Percentiles rank a stretch among this genome's conserved stretches.
Evolutionary conservation across 2,888 invertebrate species (phyloP).

Genomic region (Leptura quadrifasciata): DNA sequence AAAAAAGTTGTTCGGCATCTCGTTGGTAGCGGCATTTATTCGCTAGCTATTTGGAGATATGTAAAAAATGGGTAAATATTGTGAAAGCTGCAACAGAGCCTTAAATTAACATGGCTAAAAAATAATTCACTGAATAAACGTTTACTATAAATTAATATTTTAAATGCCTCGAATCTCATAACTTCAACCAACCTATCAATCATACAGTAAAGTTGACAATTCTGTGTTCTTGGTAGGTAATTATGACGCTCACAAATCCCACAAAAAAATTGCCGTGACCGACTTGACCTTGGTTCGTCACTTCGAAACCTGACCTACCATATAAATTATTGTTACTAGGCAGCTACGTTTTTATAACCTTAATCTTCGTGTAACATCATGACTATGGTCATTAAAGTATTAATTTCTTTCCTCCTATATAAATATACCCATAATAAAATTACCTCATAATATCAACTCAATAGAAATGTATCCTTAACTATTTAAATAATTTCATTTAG

Average conservation of each 20-base stretch:
- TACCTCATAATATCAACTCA: too few species aligned
- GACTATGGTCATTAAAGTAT: not conserved
- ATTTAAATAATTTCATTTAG: too few species aligned
- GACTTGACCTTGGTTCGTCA: conserved; percentile 45
- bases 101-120: too few species aligned
- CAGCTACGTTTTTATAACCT: conserved; percentile 32
- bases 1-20: too few species aligned
- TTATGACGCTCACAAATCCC: conserved; percentile 3
- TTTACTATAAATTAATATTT: not conserved
- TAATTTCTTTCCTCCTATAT: not conserved
- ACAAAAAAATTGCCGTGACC: conserved; percentile 33
- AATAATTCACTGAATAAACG: conserved; percentile 4
- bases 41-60: too few species aligned
- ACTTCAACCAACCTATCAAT: not conserved
- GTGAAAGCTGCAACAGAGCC: too few species aligned
- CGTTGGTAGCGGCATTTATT: too few species aligned
- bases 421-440: not conserved
- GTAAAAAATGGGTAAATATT: too few species aligned
- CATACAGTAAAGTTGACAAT: not conserved
- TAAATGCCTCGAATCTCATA: not conserved
- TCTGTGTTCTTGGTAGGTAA: conserved; percentile 2
- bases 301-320: conserved; percentile 52
- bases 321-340: conserved; percentile 49
- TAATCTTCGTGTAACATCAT: conserved; percentile 3
- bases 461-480: too few species aligned